Base-by-base conservation (phyloP, 1,140 invertebrate genomes). In the Akabosia matsudoensis region DNA sequence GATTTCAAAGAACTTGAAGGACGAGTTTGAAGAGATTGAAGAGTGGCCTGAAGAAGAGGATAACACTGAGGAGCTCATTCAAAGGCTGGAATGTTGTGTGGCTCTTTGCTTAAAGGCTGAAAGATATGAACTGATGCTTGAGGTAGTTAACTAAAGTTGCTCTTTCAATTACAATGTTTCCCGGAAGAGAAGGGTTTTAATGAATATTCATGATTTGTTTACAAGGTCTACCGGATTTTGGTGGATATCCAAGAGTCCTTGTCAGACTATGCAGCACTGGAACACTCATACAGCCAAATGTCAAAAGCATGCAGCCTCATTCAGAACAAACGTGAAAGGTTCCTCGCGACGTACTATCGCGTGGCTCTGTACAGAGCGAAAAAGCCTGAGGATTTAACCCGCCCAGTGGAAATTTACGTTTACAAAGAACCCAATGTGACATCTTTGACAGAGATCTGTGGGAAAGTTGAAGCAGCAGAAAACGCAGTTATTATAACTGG, bases 371-470 rank as follows among this genome's bases (percentile, higher is more conserved):
- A 77, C 67, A 64, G 74, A 54, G 77, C 73, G 72, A 56, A 74
- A 31, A 78, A 77, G 51, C 52, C 74, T 64, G 26, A 1, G 4
- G n/a, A 67, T 0, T 10, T 67, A 1, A 67, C 52, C 26, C 45
- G 80, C 0, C 78, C 77, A 7, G 71, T 81, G 10, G 76, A 81
- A 31, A 76, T 79, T 1, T 81, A 72, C 61, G 77, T 81, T 14
- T 81, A 81, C 61, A 81, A 81, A 70, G 80, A 81, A 56, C 80
- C 80, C 0, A 79, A 81, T 73, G 80, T 81, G 13, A 81, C 80
- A n/a, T 79, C 80, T 7, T 45, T 81, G 18, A 79, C 75, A 74
- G 80, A 81, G 70, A 78, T 81, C 10, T 79, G 78, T 74, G 75
- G 28, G n/a, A 81, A 81, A 74, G 77, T 81, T 13, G 80, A 81